Conservation (phyloP, 2,797 vertebrate genomes). For the Xyrichtys novacula region DNA sequence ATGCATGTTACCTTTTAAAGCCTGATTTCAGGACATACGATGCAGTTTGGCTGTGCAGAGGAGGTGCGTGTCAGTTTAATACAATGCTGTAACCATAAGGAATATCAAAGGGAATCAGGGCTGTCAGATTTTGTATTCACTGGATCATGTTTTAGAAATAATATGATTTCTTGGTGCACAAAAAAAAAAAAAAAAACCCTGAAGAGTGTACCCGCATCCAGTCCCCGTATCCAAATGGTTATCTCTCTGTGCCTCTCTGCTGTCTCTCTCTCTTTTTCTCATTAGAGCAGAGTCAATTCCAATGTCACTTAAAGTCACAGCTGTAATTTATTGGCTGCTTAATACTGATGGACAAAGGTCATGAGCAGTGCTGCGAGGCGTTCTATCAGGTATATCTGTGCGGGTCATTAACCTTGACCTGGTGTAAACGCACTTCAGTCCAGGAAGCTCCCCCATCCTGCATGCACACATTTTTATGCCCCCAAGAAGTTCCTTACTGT, state of each 20-base stretch:
- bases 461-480: constrained; percentile 68
- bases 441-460: constrained; percentile 68
- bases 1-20: constrained; percentile 1
- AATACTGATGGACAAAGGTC: constrained; percentile 86
- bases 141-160: constrained; percentile 5
- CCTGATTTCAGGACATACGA: constrained; percentile 5
- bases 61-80: neutral
- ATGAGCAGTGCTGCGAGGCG: constrained; percentile 76
- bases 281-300: constrained; percentile 80
- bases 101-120: neutral
- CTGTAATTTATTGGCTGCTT: constrained; percentile 87
- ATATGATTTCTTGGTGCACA: constrained; percentile 8
- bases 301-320: constrained; percentile 87
- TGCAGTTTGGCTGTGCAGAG: neutral
- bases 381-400: constrained; percentile 85
- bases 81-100: neutral
- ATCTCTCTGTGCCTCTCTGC: constrained; percentile 16
- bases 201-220: constrained; percentile 1
- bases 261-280: constrained; percentile 52
- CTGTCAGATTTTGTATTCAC: constrained; percentile 5
- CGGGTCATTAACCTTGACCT: constrained; percentile 89
- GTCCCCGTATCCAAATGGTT: neutral
- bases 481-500: constrained; percentile 80
- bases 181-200: too few relatives aligned
- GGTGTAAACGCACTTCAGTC: constrained; percentile 81